Percentiles rank a stretch among this genome's conserved stretches.
Evolutionary conservation across 2,888 invertebrate species (phyloP).

Genomic region (Xylota sylvarum): DNA sequence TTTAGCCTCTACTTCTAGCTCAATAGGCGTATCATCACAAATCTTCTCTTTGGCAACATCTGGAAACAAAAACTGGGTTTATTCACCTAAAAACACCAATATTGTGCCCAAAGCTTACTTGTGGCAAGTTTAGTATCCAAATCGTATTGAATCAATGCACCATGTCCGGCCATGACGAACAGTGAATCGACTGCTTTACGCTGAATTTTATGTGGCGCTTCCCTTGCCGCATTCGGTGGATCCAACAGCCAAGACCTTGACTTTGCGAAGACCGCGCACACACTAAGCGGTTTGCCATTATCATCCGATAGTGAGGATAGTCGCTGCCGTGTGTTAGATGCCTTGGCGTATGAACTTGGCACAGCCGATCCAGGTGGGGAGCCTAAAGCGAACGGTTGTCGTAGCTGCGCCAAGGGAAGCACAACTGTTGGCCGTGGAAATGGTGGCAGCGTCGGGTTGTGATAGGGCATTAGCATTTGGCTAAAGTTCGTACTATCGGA

Average conservation of each 20-base stretch:
- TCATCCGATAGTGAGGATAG: slow-evolving; percentile 90
- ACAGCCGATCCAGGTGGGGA: slow-evolving; percentile 82
- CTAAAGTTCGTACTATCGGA: slow-evolving; percentile 84
- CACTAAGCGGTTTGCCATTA: slow-evolving; percentile 89
- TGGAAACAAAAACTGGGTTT: slow-evolving; percentile 79
- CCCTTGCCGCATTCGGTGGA: slow-evolving; percentile 85
- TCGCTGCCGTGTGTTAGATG: slow-evolving; percentile 86
- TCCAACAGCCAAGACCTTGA: slow-evolving; percentile 89
- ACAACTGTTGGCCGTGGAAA: slow-evolving; percentile 94
- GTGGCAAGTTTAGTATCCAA: slow-evolving; percentile 90
- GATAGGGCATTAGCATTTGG: slow-evolving; percentile 87
- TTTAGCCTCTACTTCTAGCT: slow-evolving; percentile 93
- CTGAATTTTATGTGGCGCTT: slow-evolving; percentile 84
- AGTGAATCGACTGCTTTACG: slow-evolving; percentile 91
- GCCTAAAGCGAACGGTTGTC: slow-evolving; percentile 87
- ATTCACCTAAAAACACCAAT: neutral
- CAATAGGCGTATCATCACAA: slow-evolving; percentile 94
- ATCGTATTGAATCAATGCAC: slow-evolving; percentile 94
- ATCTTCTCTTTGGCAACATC: slow-evolving; percentile 93
- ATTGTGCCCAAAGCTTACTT: slow-evolving; percentile 79
- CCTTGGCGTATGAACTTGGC: slow-evolving; percentile 73
- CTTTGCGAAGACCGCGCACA: slow-evolving; percentile 92
- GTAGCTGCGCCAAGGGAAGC: slow-evolving; percentile 93
- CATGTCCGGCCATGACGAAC: slow-evolving; percentile 95
- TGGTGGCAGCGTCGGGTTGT: slow-evolving; percentile 96